Percentiles rank a stretch among this genome's conserved stretches.
Evolutionary conservation across 1,140 invertebrate species (phyloP).

Genomic region (Sitobion miscanthi): DNA sequence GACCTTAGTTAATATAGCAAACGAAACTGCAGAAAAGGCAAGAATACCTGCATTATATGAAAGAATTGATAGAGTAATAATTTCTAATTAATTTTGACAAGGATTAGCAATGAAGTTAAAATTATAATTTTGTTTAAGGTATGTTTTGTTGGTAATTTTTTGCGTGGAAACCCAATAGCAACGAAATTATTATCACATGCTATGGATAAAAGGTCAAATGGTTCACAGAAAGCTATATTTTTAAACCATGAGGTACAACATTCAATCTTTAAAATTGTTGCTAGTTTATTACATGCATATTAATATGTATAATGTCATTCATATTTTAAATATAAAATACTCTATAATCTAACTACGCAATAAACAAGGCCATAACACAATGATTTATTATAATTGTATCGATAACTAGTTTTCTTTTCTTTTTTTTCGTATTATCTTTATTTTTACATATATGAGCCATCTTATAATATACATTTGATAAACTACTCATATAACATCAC

Average conservation of each 20-base stretch:
- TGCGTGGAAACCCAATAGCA: constrained; percentile 95
- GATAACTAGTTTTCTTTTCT: neutral
- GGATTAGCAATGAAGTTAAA: constrained; percentile 24
- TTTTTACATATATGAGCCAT: neutral
- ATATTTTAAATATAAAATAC: neutral
- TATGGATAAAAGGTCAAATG: constrained; percentile 99
- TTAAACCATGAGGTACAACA: constrained; percentile 89
- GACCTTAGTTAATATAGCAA: constrained; percentile 96
- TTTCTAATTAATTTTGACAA: constrained; percentile 50
- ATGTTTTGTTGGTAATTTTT: constrained; percentile 97
- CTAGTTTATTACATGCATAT: neutral
- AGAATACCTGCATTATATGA: constrained; percentile 95
- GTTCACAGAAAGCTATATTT: constrained; percentile 93
- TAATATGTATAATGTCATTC: neutral
- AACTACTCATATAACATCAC: neutral
- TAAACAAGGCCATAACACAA: neutral
- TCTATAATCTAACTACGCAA: neutral
- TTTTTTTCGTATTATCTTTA: neutral
- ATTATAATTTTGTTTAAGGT: constrained; percentile 71
- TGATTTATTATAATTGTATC: neutral
- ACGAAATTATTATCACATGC: constrained; percentile 97
- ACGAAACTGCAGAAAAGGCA: constrained; percentile 98
- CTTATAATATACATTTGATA: neutral
- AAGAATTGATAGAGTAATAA: constrained; percentile 80
- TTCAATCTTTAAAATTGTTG: neutral